Evolutionary conservation across 2,797 vertebrate species (phyloP).

Genomic region (Anabas testudineus): DNA sequence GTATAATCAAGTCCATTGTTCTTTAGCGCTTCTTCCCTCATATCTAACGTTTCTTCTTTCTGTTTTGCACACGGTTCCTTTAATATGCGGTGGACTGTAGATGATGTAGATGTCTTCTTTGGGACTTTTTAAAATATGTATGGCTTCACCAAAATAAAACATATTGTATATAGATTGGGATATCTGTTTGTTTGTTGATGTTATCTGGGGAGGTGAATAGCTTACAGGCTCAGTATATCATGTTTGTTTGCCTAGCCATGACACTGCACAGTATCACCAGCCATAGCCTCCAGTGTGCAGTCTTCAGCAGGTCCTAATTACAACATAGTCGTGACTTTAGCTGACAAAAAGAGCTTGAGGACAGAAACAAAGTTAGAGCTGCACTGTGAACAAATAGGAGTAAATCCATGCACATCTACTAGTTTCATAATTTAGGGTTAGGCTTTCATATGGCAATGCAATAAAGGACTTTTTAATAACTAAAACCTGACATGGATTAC

Average conservation of each 20-base stretch:
- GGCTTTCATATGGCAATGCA: conserved; percentile 1
- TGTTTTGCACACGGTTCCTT: conserved; percentile 15
- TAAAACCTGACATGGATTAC: conserved; percentile 8
- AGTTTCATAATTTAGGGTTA: conserved; percentile 2
- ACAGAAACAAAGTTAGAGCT: conserved; percentile 15
- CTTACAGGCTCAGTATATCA: conserved; percentile 40
- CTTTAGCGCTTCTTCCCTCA: neutral
- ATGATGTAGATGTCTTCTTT: conserved; percentile 30
- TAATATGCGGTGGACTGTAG: neutral
- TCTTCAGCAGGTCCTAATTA: conserved; percentile 57
- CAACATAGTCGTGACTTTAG: conserved; percentile 1
- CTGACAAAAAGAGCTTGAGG: conserved; percentile 26
- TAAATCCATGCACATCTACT: conserved; percentile 8
- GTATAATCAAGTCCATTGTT: conserved; percentile 49
- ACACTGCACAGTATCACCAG: conserved; percentile 6
- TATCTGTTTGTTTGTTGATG: conserved; percentile 59
- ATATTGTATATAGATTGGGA: conserved; percentile 42
- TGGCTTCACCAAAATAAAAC: conserved; percentile 43
- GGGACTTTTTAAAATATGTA: conserved; percentile 41
- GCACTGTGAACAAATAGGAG: conserved; percentile 24
- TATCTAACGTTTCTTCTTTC: neutral
- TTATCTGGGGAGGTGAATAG: conserved; percentile 57
- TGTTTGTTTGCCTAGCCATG: conserved; percentile 30
- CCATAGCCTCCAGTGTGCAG: conserved; percentile 14
- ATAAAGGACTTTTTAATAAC: conserved; percentile 8